Evolutionary conservation across 2,888 invertebrate genomes (phyloP).

Genomic region (Bimastos eiseni): DNA sequence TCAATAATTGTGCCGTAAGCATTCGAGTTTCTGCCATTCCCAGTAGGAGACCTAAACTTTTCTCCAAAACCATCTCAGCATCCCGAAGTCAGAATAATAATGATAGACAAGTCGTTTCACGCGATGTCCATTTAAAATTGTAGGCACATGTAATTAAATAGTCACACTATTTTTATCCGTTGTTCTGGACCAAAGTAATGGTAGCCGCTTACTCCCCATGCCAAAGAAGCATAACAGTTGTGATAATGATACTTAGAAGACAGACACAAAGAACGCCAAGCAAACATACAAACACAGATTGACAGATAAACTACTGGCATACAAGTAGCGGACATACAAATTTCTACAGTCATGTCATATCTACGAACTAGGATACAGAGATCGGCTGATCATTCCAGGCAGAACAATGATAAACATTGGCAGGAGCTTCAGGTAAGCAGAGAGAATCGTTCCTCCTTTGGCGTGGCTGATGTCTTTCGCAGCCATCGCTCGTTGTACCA

Average conservation of each 20-base stretch:
- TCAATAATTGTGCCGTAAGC: too few relatives aligned
- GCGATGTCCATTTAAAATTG: background rate
- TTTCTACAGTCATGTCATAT: too few relatives aligned
- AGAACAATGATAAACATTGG: constrained; percentile 63
- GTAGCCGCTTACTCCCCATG: background rate
- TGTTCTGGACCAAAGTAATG: background rate
- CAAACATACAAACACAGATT: background rate
- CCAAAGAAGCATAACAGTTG: too few relatives aligned
- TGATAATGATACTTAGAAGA: too few relatives aligned
- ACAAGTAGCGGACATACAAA: background rate
- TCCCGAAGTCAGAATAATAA: background rate
- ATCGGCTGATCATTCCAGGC: constrained; percentile 57
- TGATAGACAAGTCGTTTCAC: background rate
- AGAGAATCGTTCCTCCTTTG: constrained; percentile 65
- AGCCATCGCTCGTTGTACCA: constrained; percentile 64
- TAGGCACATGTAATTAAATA: too few relatives aligned
- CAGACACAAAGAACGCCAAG: background rate
- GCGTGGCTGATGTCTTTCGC: constrained; percentile 65
- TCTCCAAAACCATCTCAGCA: background rate
- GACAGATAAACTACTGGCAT: background rate
- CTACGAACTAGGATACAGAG: constrained; percentile 51
- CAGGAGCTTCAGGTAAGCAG: constrained; percentile 63
- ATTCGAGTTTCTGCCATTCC: too few relatives aligned
- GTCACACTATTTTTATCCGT: background rate
- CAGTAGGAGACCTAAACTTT: background rate